Conservation (phyloP, 1,140 invertebrate species). For the Solen grandis region DNA sequence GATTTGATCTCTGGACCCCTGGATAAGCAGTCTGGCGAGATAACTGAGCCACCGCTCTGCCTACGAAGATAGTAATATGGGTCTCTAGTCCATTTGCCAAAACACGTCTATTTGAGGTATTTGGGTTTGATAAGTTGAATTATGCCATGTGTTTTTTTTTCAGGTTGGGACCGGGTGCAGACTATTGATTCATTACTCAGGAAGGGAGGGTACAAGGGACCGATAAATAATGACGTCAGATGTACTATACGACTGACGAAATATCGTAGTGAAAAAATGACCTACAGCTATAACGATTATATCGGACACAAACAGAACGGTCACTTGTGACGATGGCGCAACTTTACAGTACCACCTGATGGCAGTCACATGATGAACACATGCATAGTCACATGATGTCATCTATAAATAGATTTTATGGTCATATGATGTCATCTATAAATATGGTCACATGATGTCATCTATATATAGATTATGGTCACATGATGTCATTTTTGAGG, state of each 20-base stretch:
- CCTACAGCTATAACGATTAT: conserved; percentile 91
- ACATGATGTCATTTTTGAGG: too few species aligned
- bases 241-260: conserved; percentile 95
- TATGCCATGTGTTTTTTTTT: too few species aligned
- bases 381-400: not conserved
- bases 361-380: not conserved
- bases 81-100: too few species aligned
- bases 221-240: conserved; percentile 92
- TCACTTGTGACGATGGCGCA: conserved; percentile 67
- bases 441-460: too few species aligned
- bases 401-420: not conserved
- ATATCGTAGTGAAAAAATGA: conserved; percentile 90
- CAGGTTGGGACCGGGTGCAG: conserved; percentile 86
- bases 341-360: not conserved
- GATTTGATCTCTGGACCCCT: too few species aligned
- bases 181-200: conserved; percentile 98
- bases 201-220: conserved; percentile 97
- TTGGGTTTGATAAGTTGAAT: too few species aligned
- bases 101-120: too few species aligned
- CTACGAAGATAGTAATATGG: too few species aligned
- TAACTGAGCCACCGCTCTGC: too few species aligned
- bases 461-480: too few species aligned
- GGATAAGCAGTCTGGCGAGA: too few species aligned
- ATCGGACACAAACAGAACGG: conserved; percentile 74
- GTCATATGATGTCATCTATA: not conserved